These are phyloP conservation scores for Pangasianodon hypophthalmus DNA, from an alignment of 2,113 vertebrate species.

Conservation along the genomic window DNA sequence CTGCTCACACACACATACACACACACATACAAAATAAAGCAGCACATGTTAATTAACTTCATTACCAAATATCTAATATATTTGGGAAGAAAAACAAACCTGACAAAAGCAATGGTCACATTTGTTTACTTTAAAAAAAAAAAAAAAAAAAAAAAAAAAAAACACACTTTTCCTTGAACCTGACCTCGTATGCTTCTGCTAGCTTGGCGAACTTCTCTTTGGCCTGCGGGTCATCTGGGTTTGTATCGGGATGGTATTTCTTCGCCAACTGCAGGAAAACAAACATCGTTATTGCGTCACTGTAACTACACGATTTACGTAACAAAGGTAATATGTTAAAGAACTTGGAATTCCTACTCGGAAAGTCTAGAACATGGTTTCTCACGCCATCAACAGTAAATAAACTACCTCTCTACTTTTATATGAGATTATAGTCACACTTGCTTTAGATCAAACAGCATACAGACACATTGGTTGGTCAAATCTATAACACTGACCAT, in stretches of 20 bases:
- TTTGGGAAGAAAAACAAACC: too few species aligned
- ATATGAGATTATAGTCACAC: background rate
- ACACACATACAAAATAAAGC: background rate
- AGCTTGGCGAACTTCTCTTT: slow-evolving; percentile 96
- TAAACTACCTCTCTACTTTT: background rate
- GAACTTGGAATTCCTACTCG: background rate
- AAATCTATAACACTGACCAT: too few species aligned
- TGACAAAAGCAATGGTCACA: too few species aligned
- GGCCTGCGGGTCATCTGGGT: slow-evolving; percentile 93
- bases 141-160: too few species aligned
- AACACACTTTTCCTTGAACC: background rate
- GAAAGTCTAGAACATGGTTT: background rate
- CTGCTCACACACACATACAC: slow-evolving; percentile 63
- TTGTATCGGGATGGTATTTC: slow-evolving; percentile 97
- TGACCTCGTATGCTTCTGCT: slow-evolving; percentile 95
- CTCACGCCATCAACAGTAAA: too few species aligned
- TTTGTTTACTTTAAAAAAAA: too few species aligned
- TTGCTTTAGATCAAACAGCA: background rate
- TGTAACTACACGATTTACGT: background rate
- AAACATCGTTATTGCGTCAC: background rate
- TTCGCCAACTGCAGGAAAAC: slow-evolving; percentile 85
- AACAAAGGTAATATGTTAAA: background rate
- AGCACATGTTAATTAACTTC: background rate
- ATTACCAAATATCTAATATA: background rate
- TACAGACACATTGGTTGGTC: background rate